Conservation (phyloP, 2,797 vertebrate species). For the Setipinna tenuifilis region DNA sequence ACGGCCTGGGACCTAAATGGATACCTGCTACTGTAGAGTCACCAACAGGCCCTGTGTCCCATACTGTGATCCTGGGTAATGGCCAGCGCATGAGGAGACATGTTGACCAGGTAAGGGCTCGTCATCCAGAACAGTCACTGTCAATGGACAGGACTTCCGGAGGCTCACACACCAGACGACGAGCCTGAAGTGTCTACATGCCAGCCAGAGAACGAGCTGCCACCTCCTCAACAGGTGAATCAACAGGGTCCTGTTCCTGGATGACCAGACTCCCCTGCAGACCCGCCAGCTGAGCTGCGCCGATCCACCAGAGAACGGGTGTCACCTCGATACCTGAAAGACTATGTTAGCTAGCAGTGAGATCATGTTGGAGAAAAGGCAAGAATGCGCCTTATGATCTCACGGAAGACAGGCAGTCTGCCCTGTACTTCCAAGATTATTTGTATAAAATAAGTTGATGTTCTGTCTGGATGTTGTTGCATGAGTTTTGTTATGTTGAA, state of each 20-base stretch:
- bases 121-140: neutral
- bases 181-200: neutral
- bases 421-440: neutral
- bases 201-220: neutral
- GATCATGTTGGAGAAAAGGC: neutral
- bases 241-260: neutral
- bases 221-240: neutral
- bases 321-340: neutral
- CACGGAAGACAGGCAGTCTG: neutral
- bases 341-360: neutral
- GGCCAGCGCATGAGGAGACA: neutral
- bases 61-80: neutral
- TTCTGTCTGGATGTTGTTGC: no score
- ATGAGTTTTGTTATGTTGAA: no score
- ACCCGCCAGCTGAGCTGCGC: neutral
- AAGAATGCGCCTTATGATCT: neutral
- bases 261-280: neutral
- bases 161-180: neutral
- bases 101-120: no score
- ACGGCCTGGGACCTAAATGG: neutral
- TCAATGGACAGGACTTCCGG: no score
- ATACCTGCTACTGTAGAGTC: neutral
- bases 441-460: no score
- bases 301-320: neutral
- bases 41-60: neutral